A percentile compares a stretch with the other conserved stretches of the same genome.
Evolutionary conservation across 2,797 vertebrate species (phyloP).

Genomic region (Protosalanx chinensis): DNA sequence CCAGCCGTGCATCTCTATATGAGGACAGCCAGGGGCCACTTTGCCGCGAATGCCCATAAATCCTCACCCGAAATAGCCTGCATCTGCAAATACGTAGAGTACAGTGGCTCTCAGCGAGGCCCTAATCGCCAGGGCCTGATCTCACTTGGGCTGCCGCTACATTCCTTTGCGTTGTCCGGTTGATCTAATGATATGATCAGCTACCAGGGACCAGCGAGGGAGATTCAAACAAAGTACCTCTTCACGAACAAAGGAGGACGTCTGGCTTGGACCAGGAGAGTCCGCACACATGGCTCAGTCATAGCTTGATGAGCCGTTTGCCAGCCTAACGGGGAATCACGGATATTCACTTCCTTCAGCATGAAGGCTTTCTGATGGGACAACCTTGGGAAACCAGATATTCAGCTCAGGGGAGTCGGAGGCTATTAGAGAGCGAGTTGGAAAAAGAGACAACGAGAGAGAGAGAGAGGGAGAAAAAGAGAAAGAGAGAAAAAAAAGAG

Average conservation of each 20-base stretch:
- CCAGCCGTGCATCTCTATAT: background rate
- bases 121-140: background rate
- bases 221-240: no score
- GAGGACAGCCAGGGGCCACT: background rate
- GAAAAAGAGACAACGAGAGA: background rate
- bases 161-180: no score
- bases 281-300: no score
- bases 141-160: background rate
- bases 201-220: no score
- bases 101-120: background rate
- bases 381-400: background rate
- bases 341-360: background rate
- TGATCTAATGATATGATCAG: no score
- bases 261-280: no score
- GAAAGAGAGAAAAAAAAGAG: background rate
- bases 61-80: background rate
- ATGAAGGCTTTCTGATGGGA: background rate
- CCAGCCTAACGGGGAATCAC: background rate
- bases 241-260: no score
- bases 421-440: conserved; percentile 13
- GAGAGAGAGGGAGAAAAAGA: background rate
- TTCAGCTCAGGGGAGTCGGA: background rate
- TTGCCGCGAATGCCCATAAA: background rate
- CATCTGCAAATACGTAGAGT: background rate
- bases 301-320: no score